Base-by-base conservation (phyloP, 1,140 invertebrate genomes). In the Saccostrea glomerata region DNA sequence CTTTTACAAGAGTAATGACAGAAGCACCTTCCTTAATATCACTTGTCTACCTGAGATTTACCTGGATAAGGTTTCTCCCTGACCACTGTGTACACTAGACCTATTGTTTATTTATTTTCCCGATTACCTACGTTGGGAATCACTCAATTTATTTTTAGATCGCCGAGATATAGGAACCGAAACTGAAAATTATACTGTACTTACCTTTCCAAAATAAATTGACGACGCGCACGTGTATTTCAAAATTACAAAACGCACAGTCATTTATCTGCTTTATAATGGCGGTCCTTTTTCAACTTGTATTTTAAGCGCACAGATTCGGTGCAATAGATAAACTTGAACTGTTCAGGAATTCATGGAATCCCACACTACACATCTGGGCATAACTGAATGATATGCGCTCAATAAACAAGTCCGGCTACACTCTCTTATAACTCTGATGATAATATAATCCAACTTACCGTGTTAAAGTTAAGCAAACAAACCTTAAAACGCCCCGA, bases 101-200 rank as follows among this genome's bases (percentile, higher is more conserved):
- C 30, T 47, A 47, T 47, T 47, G 47, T 47, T 23, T 17, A 23
- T 66, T 20, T 66, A 66, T 66, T 66, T 66, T 20, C 20, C 20
- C 60, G 20, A 66, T 66, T 66, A 30, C 70, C 23, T 25, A 13
- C 11, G 25, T 77, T 15, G 70, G 70, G 25, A 77, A 15, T 77
- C 70, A 77, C 70, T 36, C 25, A 17, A 25, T 77, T 77, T 77
- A 77, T 77, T 77, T 77, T 77, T 77, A 30, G 70, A 30, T 77
- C 15, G 30, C 11, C 25, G 15, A 9, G 25, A 63, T 20, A 63
- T 20, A 63, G 2, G 25, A 36, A 77, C 30, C 17, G 60, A 20
- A 63, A 15, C 23, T 77, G 30, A 30, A 30, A 25, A 25, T 23
- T 30, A 13, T 73, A 13, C 12, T 15, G 25, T 77, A 47, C 47